Conservation (phyloP, 2,797 vertebrate genomes). For the Anabas testudineus region DNA sequence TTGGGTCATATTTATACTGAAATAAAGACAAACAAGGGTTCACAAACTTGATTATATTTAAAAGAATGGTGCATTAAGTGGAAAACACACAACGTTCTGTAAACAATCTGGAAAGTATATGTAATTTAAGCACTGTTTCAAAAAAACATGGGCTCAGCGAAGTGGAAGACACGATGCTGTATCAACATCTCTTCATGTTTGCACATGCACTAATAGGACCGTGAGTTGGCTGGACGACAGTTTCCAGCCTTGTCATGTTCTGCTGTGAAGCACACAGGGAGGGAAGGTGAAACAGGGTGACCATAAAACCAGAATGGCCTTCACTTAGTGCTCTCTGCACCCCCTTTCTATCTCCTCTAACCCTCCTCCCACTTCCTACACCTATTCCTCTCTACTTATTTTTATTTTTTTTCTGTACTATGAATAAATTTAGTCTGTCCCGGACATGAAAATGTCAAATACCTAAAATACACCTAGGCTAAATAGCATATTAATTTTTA, state of each 20-base stretch:
- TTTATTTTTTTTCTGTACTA: conserved; percentile 82
- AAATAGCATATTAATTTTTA: conserved; percentile 93
- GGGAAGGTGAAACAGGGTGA: conserved; percentile 70
- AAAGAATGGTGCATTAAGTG: not conserved
- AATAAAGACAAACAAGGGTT: no score
- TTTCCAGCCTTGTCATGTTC: conserved; percentile 14
- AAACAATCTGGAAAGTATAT: not conserved
- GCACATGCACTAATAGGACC: no score
- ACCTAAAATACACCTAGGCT: conserved; percentile 92
- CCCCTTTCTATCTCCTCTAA: conserved; percentile 26
- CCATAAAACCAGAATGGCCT: conserved; percentile 77
- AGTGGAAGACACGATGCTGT: not conserved
- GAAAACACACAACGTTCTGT: not conserved
- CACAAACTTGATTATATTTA: no score
- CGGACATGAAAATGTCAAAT: conserved; percentile 92
- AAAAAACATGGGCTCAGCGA: not conserved
- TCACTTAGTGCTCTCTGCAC: conserved; percentile 71
- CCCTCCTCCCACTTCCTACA: conserved; percentile 36
- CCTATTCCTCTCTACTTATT: conserved; percentile 65
- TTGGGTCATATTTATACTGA: no score
- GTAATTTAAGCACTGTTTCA: not conserved
- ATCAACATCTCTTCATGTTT: conserved; percentile 7
- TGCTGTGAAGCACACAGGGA: conserved; percentile 32
- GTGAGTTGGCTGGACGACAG: not conserved
- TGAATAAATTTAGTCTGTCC: conserved; percentile 91